These are phyloP conservation scores for Caenorhabditis drosophilae DNA, from an alignment of 2,888 invertebrate genomes.

Conservation along the genomic window DNA sequence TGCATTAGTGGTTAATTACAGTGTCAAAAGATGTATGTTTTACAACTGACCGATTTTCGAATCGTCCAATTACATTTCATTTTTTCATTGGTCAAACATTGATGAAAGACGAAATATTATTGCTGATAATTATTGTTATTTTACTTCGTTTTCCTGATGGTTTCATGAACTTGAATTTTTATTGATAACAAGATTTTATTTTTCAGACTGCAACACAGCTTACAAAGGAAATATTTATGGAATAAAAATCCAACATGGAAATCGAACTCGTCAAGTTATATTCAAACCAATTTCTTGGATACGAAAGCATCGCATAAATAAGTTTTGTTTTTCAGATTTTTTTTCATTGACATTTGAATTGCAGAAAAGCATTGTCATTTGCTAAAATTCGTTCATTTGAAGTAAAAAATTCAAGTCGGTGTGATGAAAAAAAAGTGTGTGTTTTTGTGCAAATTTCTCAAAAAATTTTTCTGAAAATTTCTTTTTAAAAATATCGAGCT, in stretches of 20 bases:
- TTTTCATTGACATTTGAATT: neutral
- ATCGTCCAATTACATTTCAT: too few relatives aligned
- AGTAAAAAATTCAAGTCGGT: neutral
- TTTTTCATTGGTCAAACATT: too few relatives aligned
- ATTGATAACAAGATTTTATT: too few relatives aligned
- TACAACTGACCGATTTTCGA: constrained; percentile 7
- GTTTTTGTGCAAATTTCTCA: neutral
- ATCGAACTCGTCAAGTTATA: constrained; percentile 1
- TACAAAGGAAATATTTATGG: constrained; percentile 20
- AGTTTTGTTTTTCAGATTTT: neutral
- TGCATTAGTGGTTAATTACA: constrained; percentile 15
- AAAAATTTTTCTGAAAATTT: too few relatives aligned
- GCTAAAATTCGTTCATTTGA: constrained; percentile 5
- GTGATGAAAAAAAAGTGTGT: constrained; percentile 3
- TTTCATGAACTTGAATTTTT: too few relatives aligned
- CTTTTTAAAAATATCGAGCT: too few relatives aligned
- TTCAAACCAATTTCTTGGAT: constrained; percentile 14
- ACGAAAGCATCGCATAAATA: constrained; percentile 2
- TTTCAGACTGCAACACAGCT: neutral
- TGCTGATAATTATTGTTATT: neutral
- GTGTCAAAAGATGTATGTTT: constrained; percentile 3
- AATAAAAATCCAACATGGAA: constrained; percentile 9
- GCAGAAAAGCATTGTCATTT: constrained; percentile 3
- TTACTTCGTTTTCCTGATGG: constrained; percentile 1
- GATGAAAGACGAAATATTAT: constrained; percentile 3